A percentile compares a stretch with the other conserved stretches of the same genome.
phyloP scores from a whole-genome alignment of 2,888 invertebrate species.

The Palloptera scutellata region DNA sequence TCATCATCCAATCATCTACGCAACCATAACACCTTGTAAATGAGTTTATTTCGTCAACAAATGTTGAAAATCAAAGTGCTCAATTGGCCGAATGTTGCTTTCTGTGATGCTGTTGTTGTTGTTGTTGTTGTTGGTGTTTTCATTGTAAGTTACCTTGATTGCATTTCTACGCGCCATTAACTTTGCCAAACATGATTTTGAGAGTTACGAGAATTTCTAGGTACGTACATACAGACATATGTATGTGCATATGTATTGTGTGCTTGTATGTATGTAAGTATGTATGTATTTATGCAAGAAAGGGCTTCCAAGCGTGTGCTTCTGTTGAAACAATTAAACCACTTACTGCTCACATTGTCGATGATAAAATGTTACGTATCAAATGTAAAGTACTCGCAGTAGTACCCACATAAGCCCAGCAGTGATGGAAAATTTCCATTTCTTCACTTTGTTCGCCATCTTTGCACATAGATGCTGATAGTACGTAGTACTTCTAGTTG shows the following conservation, averaged over 20 bases:
- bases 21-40: neutral
- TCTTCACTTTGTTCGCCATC: too few relatives aligned
- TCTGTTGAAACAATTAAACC: too few relatives aligned
- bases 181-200: slow-evolving; percentile 47
- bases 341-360: too few relatives aligned
- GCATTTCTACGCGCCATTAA: slow-evolving; percentile 55
- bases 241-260: neutral
- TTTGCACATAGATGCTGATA: too few relatives aligned
- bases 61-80: slow-evolving; percentile 13
- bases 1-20: neutral
- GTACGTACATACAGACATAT: too few relatives aligned
- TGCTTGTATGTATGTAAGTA: neutral
- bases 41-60: neutral
- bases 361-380: too few relatives aligned
- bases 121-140: neutral
- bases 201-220: too few relatives aligned
- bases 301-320: neutral
- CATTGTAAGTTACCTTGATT: slow-evolving; percentile 50
- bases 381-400: too few relatives aligned
- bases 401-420: too few relatives aligned
- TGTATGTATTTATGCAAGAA: neutral
- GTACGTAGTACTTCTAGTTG: slow-evolving; percentile 22
- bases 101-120: too few relatives aligned
- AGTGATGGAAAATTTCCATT: too few relatives aligned
- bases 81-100: slow-evolving; percentile 24